These are phyloP conservation scores for Deilephila porcellus DNA, from an alignment of 2,888 invertebrate species.

Conservation along the genomic window DNA sequence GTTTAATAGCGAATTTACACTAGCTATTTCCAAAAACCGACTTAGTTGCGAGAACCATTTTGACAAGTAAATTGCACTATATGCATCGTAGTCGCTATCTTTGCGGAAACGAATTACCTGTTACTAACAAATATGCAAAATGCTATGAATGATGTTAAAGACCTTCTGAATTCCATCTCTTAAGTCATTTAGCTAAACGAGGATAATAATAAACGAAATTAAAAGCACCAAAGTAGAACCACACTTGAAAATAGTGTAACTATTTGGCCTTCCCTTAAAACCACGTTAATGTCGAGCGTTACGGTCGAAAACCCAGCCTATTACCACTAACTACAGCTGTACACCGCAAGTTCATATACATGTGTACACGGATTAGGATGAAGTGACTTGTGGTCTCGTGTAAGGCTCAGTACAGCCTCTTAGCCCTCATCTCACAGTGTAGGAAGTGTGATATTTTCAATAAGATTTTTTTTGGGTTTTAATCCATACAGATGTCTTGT, in stretches of 20 bases:
- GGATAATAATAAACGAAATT: not conserved
- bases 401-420: not conserved
- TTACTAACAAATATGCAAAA: no score
- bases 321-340: constrained; percentile 6
- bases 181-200: no score
- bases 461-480: no score
- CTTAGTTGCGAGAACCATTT: no score
- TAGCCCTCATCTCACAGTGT: not conserved
- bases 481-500: no score
- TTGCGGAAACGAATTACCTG: no score
- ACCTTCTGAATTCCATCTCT: no score
- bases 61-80: no score
- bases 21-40: no score
- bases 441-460: not conserved
- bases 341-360: not conserved
- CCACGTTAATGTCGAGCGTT: constrained; percentile 3
- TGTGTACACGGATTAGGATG: not conserved
- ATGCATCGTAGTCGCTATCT: no score
- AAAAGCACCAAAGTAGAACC: not conserved
- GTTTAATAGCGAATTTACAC: no score
- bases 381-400: constrained; percentile 6
- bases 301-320: constrained; percentile 6
- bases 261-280: constrained; percentile 4
- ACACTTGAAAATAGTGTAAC: constrained; percentile 5
- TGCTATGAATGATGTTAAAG: no score